These are phyloP conservation scores for Leucophenga varia DNA, from an alignment of 1,140 invertebrate genomes.

Conservation along the genomic window DNA sequence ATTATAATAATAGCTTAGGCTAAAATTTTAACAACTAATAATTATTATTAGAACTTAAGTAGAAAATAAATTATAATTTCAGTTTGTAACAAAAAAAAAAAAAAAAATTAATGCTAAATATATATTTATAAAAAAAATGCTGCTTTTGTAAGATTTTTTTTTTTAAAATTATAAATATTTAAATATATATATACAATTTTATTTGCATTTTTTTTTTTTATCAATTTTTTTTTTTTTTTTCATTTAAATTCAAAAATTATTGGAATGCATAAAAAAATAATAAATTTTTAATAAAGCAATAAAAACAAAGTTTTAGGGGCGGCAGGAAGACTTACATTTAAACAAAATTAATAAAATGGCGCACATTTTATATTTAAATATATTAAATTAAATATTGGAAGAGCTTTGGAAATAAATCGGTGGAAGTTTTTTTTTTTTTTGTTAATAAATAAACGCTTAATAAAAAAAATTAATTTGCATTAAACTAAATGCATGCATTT, in stretches of 20 bases:
- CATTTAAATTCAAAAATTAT: constrained; percentile 6
- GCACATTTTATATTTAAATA: constrained; percentile 13
- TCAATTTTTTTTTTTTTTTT: constrained; percentile 9
- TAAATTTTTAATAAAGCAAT: constrained; percentile 23
- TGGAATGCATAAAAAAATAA: constrained; percentile 49
- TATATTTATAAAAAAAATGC: constrained; percentile 23
- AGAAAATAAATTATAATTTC: constrained; percentile 27
- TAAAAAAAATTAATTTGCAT: constrained; percentile 26
- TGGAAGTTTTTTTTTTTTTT: constrained; percentile 32
- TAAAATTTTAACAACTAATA: no score
- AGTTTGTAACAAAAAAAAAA: neutral
- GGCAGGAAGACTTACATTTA: constrained; percentile 36
- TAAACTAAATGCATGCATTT: no score
- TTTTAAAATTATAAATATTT: constrained; percentile 6
- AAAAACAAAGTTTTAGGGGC: no score
- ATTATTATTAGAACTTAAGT: constrained; percentile 28
- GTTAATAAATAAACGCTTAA: constrained; percentile 27
- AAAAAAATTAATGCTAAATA: neutral
- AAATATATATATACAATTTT: constrained; percentile 10
- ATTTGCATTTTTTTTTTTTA: constrained; percentile 21
- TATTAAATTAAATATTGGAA: constrained; percentile 38
- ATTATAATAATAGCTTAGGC: constrained; percentile 33
- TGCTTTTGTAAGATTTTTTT: constrained; percentile 17
- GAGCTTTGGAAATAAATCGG: constrained; percentile 52
- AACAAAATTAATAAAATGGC: constrained; percentile 34